Evolutionary conservation across 2,888 invertebrate species (phyloP).

Genomic region (Agonopterix arenella): DNA sequence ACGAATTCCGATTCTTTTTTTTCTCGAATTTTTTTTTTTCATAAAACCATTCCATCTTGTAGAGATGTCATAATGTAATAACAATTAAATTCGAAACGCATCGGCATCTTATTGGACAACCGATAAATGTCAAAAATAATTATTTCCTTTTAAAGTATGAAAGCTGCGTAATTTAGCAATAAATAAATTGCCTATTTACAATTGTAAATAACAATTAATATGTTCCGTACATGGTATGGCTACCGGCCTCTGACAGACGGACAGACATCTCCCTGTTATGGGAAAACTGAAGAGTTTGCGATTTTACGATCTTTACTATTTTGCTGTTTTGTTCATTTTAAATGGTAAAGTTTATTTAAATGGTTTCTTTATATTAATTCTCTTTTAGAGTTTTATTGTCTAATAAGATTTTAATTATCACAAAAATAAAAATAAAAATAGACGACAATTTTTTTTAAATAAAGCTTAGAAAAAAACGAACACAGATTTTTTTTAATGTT

Average conservation of each 20-base stretch:
- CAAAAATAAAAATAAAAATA: no score
- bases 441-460: no score
- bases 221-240: slow-evolving; percentile 43
- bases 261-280: slow-evolving; percentile 33
- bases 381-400: no score
- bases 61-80: background rate
- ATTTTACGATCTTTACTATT: background rate
- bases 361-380: no score
- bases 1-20: no score
- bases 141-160: slow-evolving; percentile 34
- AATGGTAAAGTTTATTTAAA: no score
- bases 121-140: slow-evolving; percentile 39
- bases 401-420: no score
- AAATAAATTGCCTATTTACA: slow-evolving; percentile 62
- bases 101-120: background rate
- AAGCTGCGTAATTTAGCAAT: slow-evolving; percentile 33
- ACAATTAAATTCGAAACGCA: background rate
- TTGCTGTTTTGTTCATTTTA: no score
- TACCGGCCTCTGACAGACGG: slow-evolving; percentile 47
- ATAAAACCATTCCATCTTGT: no score
- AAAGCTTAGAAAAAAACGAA: no score
- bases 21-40: no score
- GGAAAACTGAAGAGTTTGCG: slow-evolving; percentile 18
- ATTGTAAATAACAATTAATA: slow-evolving; percentile 61
- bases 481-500: no score